Evolutionary conservation across 2,797 vertebrate species (phyloP), one percentile per base, ranked within the genome.

Genomic region (Mergus octosetaceus): DNA sequence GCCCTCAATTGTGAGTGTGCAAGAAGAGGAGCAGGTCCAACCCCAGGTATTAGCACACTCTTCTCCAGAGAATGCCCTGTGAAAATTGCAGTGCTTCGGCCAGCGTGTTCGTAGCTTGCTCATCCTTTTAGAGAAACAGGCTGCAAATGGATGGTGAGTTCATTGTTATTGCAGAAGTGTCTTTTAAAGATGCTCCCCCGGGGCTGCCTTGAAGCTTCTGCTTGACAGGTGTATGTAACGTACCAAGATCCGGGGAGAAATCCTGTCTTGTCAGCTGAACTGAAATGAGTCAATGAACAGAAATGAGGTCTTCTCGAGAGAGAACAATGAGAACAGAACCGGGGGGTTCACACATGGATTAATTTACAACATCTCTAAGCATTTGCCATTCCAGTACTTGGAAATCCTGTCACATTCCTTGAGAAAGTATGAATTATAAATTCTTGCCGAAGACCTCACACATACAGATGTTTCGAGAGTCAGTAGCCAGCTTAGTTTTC

Each of bases 211-310:
- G 90, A 95, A 89, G 94, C 90, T 95, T 93, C 84, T 85, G 45
- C 84, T 87, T 97, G 95, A 96, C 88, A 90, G 88, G 86, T 96
- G 75, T 56, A 27, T 66, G 84, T 85, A 85, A 71, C 7, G 4
- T 49, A 30, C 34, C 69, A 14, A 47, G 92, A 95, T 95, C 95
- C 95, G 85, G 90, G 66, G 94, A 96, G 94, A 96, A 97, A 96
- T 94, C 96, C 90, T 83, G 81, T 28, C 93, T 43, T 72, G 86
- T 89, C 96, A 92, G 47, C 90, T 83, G 72, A 38, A 24, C 88
- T 70, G 86, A 56, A 96, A 87, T 83, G 92, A 96, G 90, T 45
- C 68, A 58, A 53, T 0, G 10, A 82, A 69, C 45, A 87, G 69
- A 65, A 85, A 90, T 54, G 84, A 65, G 62, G 41, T 43, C 41